Evolutionary conservation across 2,113 vertebrate genomes (phyloP), one percentile per base, ranked within the genome.

Genomic region (Casuarius casuarius): DNA sequence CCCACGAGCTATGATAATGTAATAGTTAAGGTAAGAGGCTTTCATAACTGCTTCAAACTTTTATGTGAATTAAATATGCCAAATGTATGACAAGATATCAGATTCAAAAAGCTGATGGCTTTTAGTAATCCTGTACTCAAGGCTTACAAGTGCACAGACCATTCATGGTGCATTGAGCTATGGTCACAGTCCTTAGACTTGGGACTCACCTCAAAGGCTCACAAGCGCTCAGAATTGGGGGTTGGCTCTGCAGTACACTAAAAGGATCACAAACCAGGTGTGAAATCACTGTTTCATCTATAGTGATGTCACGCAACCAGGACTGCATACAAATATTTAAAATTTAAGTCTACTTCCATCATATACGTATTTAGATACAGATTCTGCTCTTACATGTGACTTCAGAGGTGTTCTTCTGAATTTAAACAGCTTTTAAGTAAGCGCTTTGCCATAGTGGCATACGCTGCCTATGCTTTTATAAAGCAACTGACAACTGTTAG

Each of bases 1-100:
- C 99, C 99, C 52, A 99, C 98, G 40, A 99, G 99, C 94, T 99
- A 98, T 11, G 99, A 99, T 9, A 99, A 99, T 0, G 98, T 99
- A 84, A 83, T 98, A 91, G 98, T 99, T 94, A 99, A 99, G 99
- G 99, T 99, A 98, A 98, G 95, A 87, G 38, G 19, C 23, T 19
- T 58, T 35, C 6, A 3, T 62, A 77, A 92, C 86, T 87, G 58
- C 33, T 89, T 66, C 54, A 66, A 1, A 68, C 80, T 89, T 88
- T 92, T 35, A 61, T 84, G 59, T 35, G 0, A 88, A 77, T 88
- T 84, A 28, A 52, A 12, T 23, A 6, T 0, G 3, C 40, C 46
- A 59, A 35, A 87, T 80, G 6, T 0, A 8, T 23, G 44, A 38
- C 52, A 66, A 65, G 48, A 22, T 72, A 26, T 73, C 80, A 66